phyloP scores from a whole-genome alignment of 2,888 invertebrate genomes.

The Meteorus cinctellus region DNA sequence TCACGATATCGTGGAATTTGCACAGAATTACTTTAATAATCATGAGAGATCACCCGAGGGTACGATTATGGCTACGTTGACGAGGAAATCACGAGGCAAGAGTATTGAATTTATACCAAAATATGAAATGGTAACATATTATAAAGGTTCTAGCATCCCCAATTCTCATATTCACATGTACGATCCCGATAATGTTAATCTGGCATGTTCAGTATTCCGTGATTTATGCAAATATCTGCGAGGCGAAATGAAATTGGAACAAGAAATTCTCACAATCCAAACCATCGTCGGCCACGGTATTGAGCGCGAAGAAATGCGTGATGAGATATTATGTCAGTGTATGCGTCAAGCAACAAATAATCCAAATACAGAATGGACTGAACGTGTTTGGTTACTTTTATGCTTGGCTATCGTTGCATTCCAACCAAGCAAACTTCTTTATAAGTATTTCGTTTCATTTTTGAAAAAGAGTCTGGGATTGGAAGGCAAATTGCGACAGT shows the following conservation, averaged over 20 bases:
- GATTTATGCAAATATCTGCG: conserved; percentile 92
- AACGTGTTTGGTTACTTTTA: conserved; percentile 90
- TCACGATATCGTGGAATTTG: conserved; percentile 93
- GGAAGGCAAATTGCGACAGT: conserved; percentile 84
- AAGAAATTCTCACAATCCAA: conserved; percentile 88
- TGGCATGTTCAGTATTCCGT: conserved; percentile 92
- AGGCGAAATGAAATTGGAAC: conserved; percentile 89
- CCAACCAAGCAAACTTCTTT: conserved; percentile 88
- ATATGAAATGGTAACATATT: conserved; percentile 94
- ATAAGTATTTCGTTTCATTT: conserved; percentile 87
- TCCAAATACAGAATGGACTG: conserved; percentile 87
- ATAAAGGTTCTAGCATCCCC: conserved; percentile 90
- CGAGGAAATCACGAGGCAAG: conserved; percentile 82
- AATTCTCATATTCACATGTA: conserved; percentile 96
- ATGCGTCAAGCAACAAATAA: conserved; percentile 92
- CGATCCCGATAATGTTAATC: conserved; percentile 93
- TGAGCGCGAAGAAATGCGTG: conserved; percentile 92
- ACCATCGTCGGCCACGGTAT: conserved; percentile 89
- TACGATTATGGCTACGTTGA: conserved; percentile 89
- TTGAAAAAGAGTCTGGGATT: conserved; percentile 81
- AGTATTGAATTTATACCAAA: conserved; percentile 88
- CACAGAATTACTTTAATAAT: conserved; percentile 93
- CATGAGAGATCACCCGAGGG: conserved; percentile 91
- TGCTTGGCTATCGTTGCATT: conserved; percentile 94
- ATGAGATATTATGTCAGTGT: conserved; percentile 93